These are phyloP conservation scores for Bufo bufo DNA, from an alignment of 2,113 vertebrate genomes.

Conservation along the genomic window DNA sequence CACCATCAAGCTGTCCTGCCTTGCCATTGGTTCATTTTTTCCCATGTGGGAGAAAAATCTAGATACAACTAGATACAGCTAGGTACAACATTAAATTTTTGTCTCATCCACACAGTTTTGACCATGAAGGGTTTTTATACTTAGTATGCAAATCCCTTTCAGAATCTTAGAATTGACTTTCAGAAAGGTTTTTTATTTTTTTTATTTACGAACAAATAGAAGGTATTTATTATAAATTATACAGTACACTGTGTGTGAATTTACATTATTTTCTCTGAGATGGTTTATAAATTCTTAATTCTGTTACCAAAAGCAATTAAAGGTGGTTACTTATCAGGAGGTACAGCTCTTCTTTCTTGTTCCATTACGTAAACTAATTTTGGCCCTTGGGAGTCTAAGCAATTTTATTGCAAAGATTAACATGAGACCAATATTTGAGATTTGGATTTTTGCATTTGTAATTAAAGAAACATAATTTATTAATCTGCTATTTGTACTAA, in stretches of 20 bases:
- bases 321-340: slow-evolving; percentile 53
- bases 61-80: too few relatives aligned
- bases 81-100: too few relatives aligned
- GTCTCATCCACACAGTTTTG: too few relatives aligned
- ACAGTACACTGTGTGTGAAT: background rate
- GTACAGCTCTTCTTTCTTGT: slow-evolving; percentile 26
- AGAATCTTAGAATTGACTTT: background rate
- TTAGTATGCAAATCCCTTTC: background rate
- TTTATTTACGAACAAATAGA: background rate
- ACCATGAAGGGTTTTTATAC: too few relatives aligned
- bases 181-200: background rate
- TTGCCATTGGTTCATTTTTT: background rate
- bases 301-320: slow-evolving; percentile 54
- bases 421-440: slow-evolving; percentile 38
- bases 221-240: background rate
- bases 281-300: slow-evolving; percentile 46
- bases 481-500: slow-evolving; percentile 57
- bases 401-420: slow-evolving; percentile 47
- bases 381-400: slow-evolving; percentile 28
- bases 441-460: slow-evolving; percentile 48
- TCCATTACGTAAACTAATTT: slow-evolving; percentile 44
- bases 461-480: slow-evolving; percentile 55
- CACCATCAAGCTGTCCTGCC: background rate
- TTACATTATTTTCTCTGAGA: slow-evolving; percentile 20
- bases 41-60: too few relatives aligned